A percentile compares a stretch with the other conserved stretches of the same genome.
Conservation (phyloP, 2,797 vertebrate genomes). For the Dendrocincla fuliginosa region DNA sequence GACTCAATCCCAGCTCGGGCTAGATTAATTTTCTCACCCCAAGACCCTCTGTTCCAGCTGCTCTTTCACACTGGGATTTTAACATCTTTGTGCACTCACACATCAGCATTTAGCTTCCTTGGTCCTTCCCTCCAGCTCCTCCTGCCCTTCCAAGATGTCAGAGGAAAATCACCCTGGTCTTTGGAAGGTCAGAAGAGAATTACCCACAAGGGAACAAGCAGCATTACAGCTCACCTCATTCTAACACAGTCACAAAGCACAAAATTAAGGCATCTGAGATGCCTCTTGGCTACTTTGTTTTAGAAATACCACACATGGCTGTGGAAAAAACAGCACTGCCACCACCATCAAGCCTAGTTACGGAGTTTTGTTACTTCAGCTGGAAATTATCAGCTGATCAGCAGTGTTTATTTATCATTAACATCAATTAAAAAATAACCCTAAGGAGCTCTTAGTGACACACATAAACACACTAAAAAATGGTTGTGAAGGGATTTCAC, state of each 20-base stretch:
- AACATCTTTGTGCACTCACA: neutral
- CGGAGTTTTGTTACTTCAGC: neutral
- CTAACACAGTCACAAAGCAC: neutral
- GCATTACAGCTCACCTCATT: neutral
- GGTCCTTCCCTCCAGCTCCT: neutral
- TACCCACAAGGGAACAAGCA: neutral
- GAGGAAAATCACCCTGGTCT: neutral
- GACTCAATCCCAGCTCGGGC: neutral
- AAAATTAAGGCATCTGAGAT: neutral
- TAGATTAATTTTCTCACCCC: neutral
- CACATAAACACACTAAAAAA: too few species aligned
- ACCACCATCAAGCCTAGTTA: accelerated
- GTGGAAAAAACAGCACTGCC: neutral
- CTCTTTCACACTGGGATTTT: neutral
- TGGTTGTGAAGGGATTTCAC: neutral
- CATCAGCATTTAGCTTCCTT: neutral
- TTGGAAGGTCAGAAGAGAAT: neutral
- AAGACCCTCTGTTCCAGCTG: neutral
- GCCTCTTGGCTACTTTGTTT: neutral
- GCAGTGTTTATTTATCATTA: neutral
- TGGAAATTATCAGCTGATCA: neutral
- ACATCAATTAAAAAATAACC: neutral
- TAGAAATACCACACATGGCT: neutral
- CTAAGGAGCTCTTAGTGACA: neutral
- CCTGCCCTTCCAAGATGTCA: neutral